Conservation (phyloP, 2,113 vertebrate genomes). For the Picathartes gymnocephalus region DNA sequence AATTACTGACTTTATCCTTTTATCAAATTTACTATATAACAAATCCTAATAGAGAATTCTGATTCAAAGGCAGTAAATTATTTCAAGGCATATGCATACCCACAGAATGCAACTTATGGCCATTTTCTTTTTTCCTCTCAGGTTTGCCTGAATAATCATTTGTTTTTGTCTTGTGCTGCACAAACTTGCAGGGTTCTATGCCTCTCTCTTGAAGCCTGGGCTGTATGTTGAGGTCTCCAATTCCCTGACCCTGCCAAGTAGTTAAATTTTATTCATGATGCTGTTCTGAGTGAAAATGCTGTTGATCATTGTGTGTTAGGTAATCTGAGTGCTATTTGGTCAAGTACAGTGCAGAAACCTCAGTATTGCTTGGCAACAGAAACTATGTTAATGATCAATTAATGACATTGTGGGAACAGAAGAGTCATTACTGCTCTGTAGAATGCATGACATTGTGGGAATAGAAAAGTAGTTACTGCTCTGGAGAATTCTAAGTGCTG, state of each 20-base stretch:
- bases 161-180: not conserved
- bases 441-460: conserved; percentile 37
- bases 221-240: not conserved
- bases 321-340: conserved; percentile 25
- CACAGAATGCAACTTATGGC: not conserved
- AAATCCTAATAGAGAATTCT: not conserved
- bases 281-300: conserved; percentile 17
- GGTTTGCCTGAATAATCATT: not conserved
- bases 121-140: not conserved
- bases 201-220: not conserved
- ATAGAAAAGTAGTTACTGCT: conserved; percentile 45
- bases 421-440: conserved; percentile 43
- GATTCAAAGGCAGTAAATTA: not conserved
- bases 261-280: not conserved
- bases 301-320: not conserved
- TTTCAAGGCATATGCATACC: not conserved
- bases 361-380: conserved; percentile 67
- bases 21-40: not conserved
- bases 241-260: not conserved
- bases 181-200: not conserved
- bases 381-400: conserved; percentile 61
- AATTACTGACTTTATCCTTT: not conserved
- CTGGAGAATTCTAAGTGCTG: conserved; percentile 50
- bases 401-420: conserved; percentile 57
- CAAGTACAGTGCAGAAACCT: conserved; percentile 44